Conservation (phyloP, 2,113 vertebrate genomes). For the Toxotes jaculatrix region DNA sequence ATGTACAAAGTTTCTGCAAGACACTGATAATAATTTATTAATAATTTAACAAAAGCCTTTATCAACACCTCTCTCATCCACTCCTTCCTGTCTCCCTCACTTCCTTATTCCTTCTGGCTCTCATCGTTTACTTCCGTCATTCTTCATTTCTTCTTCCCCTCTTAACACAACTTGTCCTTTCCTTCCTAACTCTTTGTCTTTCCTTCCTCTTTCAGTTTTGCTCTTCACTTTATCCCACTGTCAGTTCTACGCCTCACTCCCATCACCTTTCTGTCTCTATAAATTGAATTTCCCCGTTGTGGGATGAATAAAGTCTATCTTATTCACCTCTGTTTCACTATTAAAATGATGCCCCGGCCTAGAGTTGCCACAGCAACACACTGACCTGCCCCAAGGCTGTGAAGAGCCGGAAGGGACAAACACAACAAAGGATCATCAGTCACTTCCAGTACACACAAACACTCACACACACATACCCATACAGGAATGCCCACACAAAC, state of each 20-base stretch:
- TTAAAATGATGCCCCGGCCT: conserved; percentile 34
- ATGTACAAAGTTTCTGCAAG: conserved; percentile 19
- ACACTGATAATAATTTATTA: conserved; percentile 34
- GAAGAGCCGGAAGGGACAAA: conserved; percentile 28
- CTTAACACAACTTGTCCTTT: conserved; percentile 11
- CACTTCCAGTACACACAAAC: not conserved
- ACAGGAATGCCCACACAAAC: not conserved
- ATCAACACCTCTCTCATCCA: conserved; percentile 31
- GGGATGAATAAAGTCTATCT: too few species aligned
- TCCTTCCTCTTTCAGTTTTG: not conserved
- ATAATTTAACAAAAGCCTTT: conserved; percentile 40
- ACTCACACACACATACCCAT: not conserved
- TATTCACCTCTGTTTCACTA: conserved; percentile 22
- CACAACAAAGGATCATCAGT: too few species aligned
- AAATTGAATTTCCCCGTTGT: too few species aligned
- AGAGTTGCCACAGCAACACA: conserved; percentile 58
- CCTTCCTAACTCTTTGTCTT: not conserved
- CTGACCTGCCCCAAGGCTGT: conserved; percentile 54
- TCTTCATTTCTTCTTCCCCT: conserved; percentile 24
- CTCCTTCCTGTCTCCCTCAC: conserved; percentile 31
- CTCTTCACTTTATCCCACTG: conserved; percentile 14
- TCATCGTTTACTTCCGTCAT: conserved; percentile 32
- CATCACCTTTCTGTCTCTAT: conserved; percentile 16
- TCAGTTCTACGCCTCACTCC: not conserved
- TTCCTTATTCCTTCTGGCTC: conserved; percentile 34